Evolutionary conservation across 1,140 invertebrate species (phyloP).

Genomic region (Drusus annulatus): DNA sequence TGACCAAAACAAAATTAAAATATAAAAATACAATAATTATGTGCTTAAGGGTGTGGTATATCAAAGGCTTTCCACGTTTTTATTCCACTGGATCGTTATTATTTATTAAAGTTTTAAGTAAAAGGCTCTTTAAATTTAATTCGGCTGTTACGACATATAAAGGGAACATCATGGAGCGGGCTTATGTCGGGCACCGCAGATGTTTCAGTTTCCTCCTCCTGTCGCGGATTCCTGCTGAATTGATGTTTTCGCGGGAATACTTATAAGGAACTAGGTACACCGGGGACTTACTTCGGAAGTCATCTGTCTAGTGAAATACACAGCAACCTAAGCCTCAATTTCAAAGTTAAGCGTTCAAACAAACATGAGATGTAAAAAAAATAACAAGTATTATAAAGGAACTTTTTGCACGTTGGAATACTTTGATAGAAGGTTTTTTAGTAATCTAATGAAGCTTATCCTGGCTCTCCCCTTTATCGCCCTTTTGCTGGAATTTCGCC

Average conservation of each 20-base stretch:
- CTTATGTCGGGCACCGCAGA: too few relatives aligned
- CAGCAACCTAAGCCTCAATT: background rate
- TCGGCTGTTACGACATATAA: too few relatives aligned
- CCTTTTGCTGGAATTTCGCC: constrained; percentile 33
- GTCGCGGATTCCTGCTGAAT: background rate
- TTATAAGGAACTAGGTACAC: background rate
- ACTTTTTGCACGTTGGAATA: background rate
- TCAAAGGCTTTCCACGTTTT: too few relatives aligned
- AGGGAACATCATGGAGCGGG: too few relatives aligned
- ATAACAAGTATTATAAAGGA: background rate
- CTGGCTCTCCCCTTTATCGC: constrained; percentile 29
- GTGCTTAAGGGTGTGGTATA: too few relatives aligned
- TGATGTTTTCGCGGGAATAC: constrained; percentile 10
- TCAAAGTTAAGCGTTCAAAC: background rate
- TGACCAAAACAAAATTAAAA: too few relatives aligned
- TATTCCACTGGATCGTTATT: too few relatives aligned
- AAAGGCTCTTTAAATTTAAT: too few relatives aligned
- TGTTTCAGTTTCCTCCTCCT: background rate
- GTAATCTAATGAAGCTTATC: background rate
- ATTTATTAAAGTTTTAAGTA: too few relatives aligned
- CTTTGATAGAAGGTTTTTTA: background rate
- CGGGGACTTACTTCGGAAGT: background rate
- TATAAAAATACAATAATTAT: too few relatives aligned
- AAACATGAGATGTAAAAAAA: background rate
- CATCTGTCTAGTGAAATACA: background rate